Percentiles rank a stretch among this genome's conserved stretches.
Evolutionary conservation across 2,113 vertebrate genomes (phyloP).

Genomic region (Planiliza haematocheilus): DNA sequence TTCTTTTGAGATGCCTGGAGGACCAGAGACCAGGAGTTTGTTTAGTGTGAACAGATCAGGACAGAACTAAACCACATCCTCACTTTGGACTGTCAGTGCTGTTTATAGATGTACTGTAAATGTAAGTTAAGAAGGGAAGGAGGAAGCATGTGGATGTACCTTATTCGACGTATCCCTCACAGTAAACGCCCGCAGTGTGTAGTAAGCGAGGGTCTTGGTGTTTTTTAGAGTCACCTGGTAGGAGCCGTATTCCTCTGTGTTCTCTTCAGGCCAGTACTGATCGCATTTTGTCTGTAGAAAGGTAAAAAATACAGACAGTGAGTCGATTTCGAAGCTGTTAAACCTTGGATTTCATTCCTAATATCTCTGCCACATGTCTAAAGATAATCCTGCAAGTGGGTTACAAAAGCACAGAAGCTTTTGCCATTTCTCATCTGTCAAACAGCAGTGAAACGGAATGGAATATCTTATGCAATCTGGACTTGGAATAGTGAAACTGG

Average conservation of each 20-base stretch:
- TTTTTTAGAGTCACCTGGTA: conserved; percentile 93
- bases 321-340: background rate
- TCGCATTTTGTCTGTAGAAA: conserved; percentile 94
- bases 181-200: conserved; percentile 91
- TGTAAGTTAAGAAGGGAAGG: background rate
- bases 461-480: background rate
- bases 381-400: conserved; percentile 1
- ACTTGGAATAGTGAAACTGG: background rate
- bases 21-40: background rate
- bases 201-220: conserved; percentile 91
- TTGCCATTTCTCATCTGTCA: conserved; percentile 4
- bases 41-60: background rate
- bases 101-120: background rate
- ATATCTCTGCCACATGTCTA: background rate
- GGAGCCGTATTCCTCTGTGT: conserved; percentile 93
- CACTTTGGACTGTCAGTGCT: background rate
- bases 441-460: background rate
- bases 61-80: background rate
- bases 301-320: background rate
- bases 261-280: conserved; percentile 95
- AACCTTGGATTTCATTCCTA: background rate
- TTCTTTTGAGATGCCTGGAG: conserved; percentile 89
- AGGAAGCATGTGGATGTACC: conserved; percentile 73
- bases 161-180: conserved; percentile 90
- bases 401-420: background rate